These are phyloP conservation scores for Hylia prasina DNA, from an alignment of 2,113 vertebrate species.

Conservation along the genomic window DNA sequence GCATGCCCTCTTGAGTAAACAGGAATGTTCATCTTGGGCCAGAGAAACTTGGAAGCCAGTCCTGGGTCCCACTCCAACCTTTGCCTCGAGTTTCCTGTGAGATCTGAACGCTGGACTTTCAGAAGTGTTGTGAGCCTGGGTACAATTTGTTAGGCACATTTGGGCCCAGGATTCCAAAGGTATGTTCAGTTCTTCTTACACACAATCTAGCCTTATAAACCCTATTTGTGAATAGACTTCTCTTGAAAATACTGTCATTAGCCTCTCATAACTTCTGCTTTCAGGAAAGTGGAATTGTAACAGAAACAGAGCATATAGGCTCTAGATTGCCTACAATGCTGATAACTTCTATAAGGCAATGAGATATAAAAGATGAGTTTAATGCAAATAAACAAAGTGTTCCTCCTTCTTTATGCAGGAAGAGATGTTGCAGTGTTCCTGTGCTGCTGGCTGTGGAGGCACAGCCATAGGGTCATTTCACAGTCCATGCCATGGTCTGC, in stretches of 20 bases:
- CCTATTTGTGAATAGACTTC: neutral
- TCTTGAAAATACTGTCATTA: neutral
- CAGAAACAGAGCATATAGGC: neutral
- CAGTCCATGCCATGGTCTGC: neutral
- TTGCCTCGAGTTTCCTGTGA: conserved; percentile 30
- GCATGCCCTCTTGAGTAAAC: neutral
- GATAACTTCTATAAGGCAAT: neutral
- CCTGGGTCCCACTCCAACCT: neutral
- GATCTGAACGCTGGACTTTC: neutral
- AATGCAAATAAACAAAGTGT: neutral
- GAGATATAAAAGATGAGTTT: neutral
- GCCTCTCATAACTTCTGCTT: neutral
- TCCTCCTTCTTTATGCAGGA: neutral
- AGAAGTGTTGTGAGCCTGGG: neutral
- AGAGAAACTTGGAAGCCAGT: neutral
- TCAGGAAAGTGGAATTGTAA: neutral
- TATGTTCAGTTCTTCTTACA: neutral
- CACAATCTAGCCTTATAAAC: neutral
- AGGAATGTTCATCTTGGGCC: neutral
- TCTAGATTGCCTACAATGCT: neutral
- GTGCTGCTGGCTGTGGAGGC: neutral
- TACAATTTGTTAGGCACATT: neutral
- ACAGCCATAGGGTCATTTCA: neutral
- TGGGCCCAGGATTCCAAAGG: neutral
- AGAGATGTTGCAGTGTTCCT: neutral